Evolutionary conservation across 92 coral and sea anemone species (phyloP).

Genomic region (Actinostola sp.): DNA sequence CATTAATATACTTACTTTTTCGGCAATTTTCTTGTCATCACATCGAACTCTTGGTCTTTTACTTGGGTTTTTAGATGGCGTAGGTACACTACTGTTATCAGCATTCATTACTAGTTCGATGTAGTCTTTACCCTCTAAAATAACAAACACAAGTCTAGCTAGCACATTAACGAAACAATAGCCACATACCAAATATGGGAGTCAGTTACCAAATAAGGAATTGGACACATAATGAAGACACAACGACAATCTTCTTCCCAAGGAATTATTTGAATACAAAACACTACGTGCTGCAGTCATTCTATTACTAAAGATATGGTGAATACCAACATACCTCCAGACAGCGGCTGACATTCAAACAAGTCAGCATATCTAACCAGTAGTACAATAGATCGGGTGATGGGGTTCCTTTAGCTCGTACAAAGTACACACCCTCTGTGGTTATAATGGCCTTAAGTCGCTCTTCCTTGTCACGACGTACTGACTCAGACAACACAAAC

Average conservation of each 20-base stretch:
- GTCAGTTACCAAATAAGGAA: no score
- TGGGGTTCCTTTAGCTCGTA: constrained; percentile 93
- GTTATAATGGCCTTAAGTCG: constrained; percentile 91
- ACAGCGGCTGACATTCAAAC: constrained; percentile 87
- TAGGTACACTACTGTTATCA: constrained; percentile 83
- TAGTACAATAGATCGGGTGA: constrained; percentile 96
- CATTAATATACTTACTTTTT: constrained; percentile 64
- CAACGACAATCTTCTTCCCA: no score
- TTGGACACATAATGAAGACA: no score
- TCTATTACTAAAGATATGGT: no score
- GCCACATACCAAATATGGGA: no score
- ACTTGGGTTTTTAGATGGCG: constrained; percentile 88
- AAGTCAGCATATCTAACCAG: constrained; percentile 87
- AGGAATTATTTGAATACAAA: no score
- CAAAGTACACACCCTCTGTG: constrained; percentile 95
- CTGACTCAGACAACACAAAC: constrained; percentile 93
- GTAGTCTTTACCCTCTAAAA: constrained; percentile 79
- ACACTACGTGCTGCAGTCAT: no score
- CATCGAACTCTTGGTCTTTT: constrained; percentile 95
- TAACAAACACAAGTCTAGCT: constrained; percentile 1
- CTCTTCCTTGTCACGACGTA: constrained; percentile 92
- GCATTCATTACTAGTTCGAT: constrained; percentile 96
- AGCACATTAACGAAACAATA: not conserved
- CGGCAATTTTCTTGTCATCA: constrained; percentile 75
- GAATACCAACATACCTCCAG: constrained; percentile 83